Evolutionary conservation across 2,797 vertebrate genomes (phyloP).

Genomic region (Pangasius macronema): DNA sequence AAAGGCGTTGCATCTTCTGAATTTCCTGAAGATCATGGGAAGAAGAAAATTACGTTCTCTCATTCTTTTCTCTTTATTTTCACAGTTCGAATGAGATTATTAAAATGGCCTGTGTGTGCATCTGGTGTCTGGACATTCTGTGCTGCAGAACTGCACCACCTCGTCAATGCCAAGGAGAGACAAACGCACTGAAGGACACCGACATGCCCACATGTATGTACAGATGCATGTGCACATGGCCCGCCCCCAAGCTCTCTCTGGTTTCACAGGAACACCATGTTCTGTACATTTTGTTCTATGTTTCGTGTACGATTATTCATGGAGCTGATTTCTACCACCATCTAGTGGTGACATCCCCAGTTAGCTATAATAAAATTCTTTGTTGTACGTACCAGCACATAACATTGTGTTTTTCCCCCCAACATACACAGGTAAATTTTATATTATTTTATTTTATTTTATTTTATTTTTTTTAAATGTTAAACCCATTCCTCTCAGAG

Average conservation of each 20-base stretch:
- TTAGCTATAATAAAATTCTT: neutral
- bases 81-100: neutral
- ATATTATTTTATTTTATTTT: neutral
- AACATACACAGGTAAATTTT: neutral
- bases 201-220: neutral
- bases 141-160: neutral
- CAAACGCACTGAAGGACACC: neutral
- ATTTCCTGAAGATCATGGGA: no score
- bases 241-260: neutral
- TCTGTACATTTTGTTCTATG: conserved; percentile 26
- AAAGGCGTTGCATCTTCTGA: no score
- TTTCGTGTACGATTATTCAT: neutral
- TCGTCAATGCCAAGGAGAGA: neutral
- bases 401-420: no score
- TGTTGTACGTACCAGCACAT: neutral
- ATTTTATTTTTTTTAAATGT: neutral
- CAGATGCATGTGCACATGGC: conserved; percentile 7
- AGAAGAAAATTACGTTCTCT: no score
- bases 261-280: conserved; percentile 19
- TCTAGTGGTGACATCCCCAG: conserved; percentile 10
- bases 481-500: neutral
- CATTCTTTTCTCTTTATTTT: no score
- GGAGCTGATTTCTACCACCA: conserved; percentile 2
- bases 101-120: no score
- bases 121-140: neutral